Conservation (phyloP, 37 sponge, comb jelly and placozoan genomes). For the Tethya wilhelma region DNA sequence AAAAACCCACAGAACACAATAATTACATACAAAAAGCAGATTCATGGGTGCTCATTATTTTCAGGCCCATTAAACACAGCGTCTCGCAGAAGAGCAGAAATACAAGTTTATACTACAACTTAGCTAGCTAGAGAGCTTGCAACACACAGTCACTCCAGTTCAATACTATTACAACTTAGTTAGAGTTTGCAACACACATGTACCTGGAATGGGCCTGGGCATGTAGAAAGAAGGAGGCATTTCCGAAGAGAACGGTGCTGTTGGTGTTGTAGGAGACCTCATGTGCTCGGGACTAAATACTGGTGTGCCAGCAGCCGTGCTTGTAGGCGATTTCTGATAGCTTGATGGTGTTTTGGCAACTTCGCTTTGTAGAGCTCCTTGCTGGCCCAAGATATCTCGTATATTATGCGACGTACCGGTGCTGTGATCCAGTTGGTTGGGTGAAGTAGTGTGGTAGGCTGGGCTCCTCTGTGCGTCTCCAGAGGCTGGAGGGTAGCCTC, state of each 20-base stretch:
- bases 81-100: no score
- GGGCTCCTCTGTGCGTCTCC: slow-evolving; percentile 25
- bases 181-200: no score
- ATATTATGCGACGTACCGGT: slow-evolving; percentile 68
- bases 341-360: slow-evolving; percentile 66
- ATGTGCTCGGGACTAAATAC: slow-evolving; percentile 35
- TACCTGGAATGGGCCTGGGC: slow-evolving; percentile 27
- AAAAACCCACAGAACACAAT: no score
- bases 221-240: slow-evolving; percentile 46
- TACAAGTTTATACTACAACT: no score
- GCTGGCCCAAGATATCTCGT: slow-evolving; percentile 72
- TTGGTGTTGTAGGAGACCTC: slow-evolving; percentile 56
- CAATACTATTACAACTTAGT: no score
- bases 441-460: slow-evolving; percentile 43
- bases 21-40: no score
- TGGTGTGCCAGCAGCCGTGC: slow-evolving; percentile 38
- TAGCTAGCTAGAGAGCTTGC: no score
- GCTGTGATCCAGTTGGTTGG: background rate
- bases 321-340: slow-evolving; percentile 78
- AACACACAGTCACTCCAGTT: no score
- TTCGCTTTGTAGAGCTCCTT: slow-evolving; percentile 51
- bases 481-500: slow-evolving; percentile 2
- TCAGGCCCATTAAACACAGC: no score
- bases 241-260: background rate
- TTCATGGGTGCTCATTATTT: no score